These are phyloP conservation scores for Myotis lucifugus DNA, from an alignment of 2,113 vertebrate genomes.

Conservation along the genomic window DNA sequence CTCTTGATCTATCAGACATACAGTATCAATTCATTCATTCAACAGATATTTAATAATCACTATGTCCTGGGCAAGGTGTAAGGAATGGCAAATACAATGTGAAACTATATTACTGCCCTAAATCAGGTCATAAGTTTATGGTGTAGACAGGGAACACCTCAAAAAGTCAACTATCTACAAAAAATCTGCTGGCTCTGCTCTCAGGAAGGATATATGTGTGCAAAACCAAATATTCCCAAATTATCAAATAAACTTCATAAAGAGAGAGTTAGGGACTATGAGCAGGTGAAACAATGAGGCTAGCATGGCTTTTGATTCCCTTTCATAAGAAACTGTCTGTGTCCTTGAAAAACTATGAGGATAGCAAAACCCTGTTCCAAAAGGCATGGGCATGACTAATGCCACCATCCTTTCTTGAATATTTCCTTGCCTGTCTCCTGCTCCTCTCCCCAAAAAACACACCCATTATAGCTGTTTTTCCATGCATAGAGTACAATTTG, in stretches of 20 bases:
- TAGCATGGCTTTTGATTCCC: not conserved
- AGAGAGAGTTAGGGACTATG: not conserved
- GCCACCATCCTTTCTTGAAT: constrained; percentile 23
- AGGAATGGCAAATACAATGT: not conserved
- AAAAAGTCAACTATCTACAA: not conserved
- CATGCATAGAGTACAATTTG: constrained; percentile 21
- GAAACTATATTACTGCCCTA: not conserved
- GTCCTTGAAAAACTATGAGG: not conserved
- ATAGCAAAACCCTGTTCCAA: constrained; percentile 19
- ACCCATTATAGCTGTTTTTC: constrained; percentile 47
- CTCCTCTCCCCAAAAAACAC: not conserved
- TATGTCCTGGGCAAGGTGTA: not conserved
- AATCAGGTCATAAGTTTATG: not conserved
- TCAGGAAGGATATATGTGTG: not conserved
- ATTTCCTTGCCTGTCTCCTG: not conserved
- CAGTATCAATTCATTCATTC: not conserved
- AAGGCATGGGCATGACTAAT: not conserved
- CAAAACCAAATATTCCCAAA: not conserved
- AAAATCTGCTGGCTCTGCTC: not conserved
- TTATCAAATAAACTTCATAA: not conserved
- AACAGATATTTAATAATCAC: constrained; percentile 20
- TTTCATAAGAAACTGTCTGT: constrained; percentile 15
- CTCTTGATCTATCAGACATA: not conserved
- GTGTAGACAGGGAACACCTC: not conserved
- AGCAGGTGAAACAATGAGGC: not conserved